A percentile compares a stretch with the other conserved stretches of the same genome.
Conservation (phyloP, 2,888 invertebrate species). For the Agriopis leucophaearia region DNA sequence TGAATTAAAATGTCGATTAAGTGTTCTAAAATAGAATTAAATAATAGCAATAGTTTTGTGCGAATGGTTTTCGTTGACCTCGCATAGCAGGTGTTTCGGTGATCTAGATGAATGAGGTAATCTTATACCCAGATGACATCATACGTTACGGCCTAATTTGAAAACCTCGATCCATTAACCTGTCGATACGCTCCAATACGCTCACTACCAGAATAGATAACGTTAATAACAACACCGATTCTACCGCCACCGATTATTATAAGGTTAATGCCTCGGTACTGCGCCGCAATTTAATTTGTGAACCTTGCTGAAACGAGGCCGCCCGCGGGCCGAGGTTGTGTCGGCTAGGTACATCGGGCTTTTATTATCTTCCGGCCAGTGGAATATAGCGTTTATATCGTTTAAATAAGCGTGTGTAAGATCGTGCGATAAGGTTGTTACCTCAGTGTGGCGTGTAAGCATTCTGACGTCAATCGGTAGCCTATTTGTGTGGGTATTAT, state of each 20-base stretch:
- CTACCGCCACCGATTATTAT: conserved; percentile 35
- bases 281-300: conserved; percentile 70
- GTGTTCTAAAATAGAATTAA: not conserved
- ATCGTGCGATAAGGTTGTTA: conserved; percentile 51
- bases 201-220: conserved; percentile 48
- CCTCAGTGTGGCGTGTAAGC: conserved; percentile 60
- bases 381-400: conserved; percentile 50
- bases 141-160: conserved; percentile 30
- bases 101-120: conserved; percentile 26
- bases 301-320: conserved; percentile 72
- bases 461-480: conserved; percentile 79
- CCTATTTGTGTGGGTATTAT: conserved; percentile 72
- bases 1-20: not conserved
- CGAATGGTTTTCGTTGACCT: conserved; percentile 3
- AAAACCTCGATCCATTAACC: conserved; percentile 47
- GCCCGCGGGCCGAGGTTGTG: conserved; percentile 62
- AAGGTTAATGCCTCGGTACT: conserved; percentile 65
- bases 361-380: conserved; percentile 33
- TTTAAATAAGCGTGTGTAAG: conserved; percentile 50
- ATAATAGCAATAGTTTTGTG: not conserved
- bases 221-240: conserved; percentile 51
- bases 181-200: conserved; percentile 43
- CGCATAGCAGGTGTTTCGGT: conserved; percentile 5
- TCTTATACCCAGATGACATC: conserved; percentile 30
- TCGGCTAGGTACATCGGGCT: conserved; percentile 40